A percentile compares a stretch with the other conserved stretches of the same genome.
Conservation (phyloP, 2,888 invertebrate genomes). For the Protodeltote pygarga region DNA sequence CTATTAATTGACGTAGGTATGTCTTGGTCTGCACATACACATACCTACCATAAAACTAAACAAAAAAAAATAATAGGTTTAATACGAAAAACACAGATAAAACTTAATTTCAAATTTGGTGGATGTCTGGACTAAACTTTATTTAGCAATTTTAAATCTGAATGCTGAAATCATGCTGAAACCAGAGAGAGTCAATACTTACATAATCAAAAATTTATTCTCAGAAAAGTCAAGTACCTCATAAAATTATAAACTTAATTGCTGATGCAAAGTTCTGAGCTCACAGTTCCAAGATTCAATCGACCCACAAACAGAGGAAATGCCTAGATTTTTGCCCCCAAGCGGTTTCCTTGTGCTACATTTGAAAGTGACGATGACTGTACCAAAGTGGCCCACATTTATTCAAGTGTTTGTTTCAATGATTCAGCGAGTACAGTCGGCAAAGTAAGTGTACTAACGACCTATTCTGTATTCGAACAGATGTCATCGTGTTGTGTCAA, state of each 20-base stretch:
- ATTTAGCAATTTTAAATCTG: too few relatives aligned
- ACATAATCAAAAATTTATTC: conserved; percentile 12
- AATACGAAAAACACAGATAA: too few relatives aligned
- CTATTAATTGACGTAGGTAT: too few relatives aligned
- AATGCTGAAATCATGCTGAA: conserved; percentile 9
- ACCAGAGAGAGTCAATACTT: conserved; percentile 8
- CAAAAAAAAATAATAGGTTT: too few relatives aligned
- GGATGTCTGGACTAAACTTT: too few relatives aligned
- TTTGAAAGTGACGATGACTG: conserved; percentile 20
- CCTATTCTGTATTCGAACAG: conserved; percentile 11
- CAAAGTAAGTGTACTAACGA: conserved; percentile 15
- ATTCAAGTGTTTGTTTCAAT: conserved; percentile 18
- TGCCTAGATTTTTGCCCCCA: conserved; percentile 7
- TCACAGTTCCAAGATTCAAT: conserved; percentile 14
- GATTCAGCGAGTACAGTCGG: conserved; percentile 12
- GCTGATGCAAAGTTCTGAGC: conserved; percentile 11
- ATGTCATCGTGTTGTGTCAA: conserved; percentile 3
- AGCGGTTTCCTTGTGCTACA: conserved; percentile 26
- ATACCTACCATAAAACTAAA: too few relatives aligned
- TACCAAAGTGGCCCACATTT: conserved; percentile 30
- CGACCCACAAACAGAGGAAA: conserved; percentile 4
- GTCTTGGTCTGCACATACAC: too few relatives aligned
- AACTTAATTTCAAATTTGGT: too few relatives aligned
- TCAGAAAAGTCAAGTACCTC: conserved; percentile 12
- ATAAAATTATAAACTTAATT: conserved; percentile 26